phyloP scores from a whole-genome alignment of 2,797 vertebrate genomes.

The Melanotaenia parkinsoni region DNA sequence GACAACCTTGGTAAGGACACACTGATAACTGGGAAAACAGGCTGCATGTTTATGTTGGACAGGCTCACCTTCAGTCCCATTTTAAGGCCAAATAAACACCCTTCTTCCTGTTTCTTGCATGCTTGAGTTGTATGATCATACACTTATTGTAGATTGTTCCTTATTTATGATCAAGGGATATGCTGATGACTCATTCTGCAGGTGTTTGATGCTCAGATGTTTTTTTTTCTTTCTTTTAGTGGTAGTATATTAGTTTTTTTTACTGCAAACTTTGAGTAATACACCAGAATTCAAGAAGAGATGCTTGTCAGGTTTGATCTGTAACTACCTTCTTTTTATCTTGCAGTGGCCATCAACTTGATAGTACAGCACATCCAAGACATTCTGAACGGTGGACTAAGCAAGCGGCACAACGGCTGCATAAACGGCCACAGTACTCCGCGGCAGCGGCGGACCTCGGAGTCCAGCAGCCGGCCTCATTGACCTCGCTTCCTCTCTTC shows the following conservation, averaged over 20 bases:
- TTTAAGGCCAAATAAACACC: background rate
- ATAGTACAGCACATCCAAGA: constrained; percentile 99
- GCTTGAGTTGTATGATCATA: background rate
- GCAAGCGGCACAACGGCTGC: constrained; percentile 91
- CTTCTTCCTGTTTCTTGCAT: background rate
- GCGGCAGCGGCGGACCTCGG: constrained; percentile 88
- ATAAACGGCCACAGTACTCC: constrained; percentile 87
- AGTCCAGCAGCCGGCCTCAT: constrained; percentile 96
- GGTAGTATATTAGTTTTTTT: no score
- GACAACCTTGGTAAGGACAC: constrained; percentile 92
- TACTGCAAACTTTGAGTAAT: background rate
- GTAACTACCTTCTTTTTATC: background rate
- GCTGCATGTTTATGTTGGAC: background rate
- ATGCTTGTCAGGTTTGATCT: no score
- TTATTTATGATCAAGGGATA: no score
- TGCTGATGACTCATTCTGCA: background rate
- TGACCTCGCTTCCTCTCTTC: constrained; percentile 83
- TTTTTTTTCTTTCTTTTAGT: background rate
- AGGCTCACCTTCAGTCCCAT: background rate
- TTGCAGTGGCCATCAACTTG: constrained; percentile 96
- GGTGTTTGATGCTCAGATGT: background rate
- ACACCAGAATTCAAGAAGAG: background rate
- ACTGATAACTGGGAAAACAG: background rate
- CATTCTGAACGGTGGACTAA: constrained; percentile 93
- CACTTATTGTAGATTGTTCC: background rate